A percentile compares a stretch with the other conserved stretches of the same genome.
phyloP scores from a whole-genome alignment of 2,113 vertebrate genomes.

The Andinoacara biseriatus region DNA sequence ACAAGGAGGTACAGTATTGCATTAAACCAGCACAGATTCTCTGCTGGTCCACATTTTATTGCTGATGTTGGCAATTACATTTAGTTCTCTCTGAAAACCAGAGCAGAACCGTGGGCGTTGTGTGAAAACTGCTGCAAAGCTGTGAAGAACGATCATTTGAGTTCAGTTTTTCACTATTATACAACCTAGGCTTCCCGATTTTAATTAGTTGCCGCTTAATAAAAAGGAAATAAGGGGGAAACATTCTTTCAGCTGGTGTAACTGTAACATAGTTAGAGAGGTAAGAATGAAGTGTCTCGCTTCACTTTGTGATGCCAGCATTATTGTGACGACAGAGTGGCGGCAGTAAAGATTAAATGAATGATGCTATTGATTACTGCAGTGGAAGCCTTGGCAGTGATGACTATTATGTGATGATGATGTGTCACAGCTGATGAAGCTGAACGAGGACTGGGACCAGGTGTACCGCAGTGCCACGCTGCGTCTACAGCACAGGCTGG shows the following conservation, averaged over 20 bases:
- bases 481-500: conserved; percentile 78
- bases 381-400: background rate
- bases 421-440: conserved; percentile 83
- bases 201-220: conserved; percentile 17
- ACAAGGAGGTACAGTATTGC: conserved; percentile 78
- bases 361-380: background rate
- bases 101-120: conserved; percentile 51
- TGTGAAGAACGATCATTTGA: conserved; percentile 27
- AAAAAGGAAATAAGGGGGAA: background rate
- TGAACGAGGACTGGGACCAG: conserved; percentile 87
- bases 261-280: background rate
- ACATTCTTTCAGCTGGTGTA: background rate
- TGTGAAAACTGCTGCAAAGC: conserved; percentile 59
- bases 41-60: conserved; percentile 10
- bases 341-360: background rate
- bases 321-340: conserved; percentile 3
- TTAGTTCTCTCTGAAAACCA: conserved; percentile 42
- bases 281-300: background rate
- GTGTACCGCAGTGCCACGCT: conserved; percentile 80
- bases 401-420: conserved; percentile 21
- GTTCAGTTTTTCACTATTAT: conserved; percentile 21
- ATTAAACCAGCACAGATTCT: background rate
- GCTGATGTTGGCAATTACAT: conserved; percentile 55
- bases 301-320: background rate
- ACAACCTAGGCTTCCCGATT: conserved; percentile 26